phyloP scores from a whole-genome alignment of 2,797 vertebrate genomes.

The Schizopygopsis pylzovi region DNA sequence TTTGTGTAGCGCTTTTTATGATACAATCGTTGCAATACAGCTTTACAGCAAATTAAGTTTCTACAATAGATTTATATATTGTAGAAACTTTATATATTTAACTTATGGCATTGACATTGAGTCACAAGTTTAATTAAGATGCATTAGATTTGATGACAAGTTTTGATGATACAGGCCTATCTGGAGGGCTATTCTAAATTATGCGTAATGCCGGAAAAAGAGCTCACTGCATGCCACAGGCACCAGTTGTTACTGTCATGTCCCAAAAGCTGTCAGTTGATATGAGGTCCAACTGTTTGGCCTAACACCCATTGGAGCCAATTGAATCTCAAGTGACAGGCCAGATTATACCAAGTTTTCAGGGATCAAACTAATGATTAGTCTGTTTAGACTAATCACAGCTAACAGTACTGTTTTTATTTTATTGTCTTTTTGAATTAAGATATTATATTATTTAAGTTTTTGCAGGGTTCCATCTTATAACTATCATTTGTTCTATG shows the following conservation, averaged over 20 bases:
- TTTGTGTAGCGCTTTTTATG: too few relatives aligned
- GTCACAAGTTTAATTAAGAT: background rate
- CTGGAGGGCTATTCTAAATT: constrained; percentile 42
- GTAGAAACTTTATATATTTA: too few relatives aligned
- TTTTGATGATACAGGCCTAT: constrained; percentile 7
- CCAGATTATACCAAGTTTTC: constrained; percentile 55
- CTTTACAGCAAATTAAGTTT: too few relatives aligned
- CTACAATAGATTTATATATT: too few relatives aligned
- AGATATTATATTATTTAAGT: background rate
- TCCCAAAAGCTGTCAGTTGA: constrained; percentile 69
- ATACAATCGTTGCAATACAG: too few relatives aligned
- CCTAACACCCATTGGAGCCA: constrained; percentile 55
- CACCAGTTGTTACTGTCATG: constrained; percentile 75
- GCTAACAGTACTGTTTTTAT: constrained; percentile 54
- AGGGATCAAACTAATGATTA: constrained; percentile 43
- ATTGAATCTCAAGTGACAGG: constrained; percentile 59
- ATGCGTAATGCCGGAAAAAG: constrained; percentile 32
- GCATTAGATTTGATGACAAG: background rate
- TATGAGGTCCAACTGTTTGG: constrained; percentile 50
- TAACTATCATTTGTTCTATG: constrained; percentile 29
- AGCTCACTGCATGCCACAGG: constrained; percentile 28
- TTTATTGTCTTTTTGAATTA: constrained; percentile 14
- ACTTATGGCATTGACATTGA: background rate
- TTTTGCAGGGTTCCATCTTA: constrained; percentile 7
- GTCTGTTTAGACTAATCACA: constrained; percentile 25